Base-by-base conservation (phyloP, 2,113 vertebrate species). In the Sceloporus undulatus region DNA sequence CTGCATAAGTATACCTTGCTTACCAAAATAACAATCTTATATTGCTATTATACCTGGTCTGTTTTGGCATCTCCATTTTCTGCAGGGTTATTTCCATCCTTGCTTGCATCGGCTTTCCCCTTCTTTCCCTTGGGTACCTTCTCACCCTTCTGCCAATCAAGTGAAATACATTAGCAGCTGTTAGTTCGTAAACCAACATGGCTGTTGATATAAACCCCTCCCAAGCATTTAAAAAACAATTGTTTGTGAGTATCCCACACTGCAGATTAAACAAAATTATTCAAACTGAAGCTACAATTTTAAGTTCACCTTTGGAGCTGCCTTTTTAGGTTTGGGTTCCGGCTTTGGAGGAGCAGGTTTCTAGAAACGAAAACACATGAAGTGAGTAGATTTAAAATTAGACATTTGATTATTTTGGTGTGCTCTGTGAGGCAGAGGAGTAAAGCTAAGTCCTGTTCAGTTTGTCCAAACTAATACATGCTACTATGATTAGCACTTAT, bases 31-130 rank as follows among this genome's bases (percentile, higher is more conserved):
- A 89, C 0, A 0, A 73, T 56, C 54, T 27, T 75, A 77, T 23
- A 76, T 81, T 0, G 5, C 25, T 77, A 52, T 2, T 86, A 5
- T 95, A 98, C 98, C 98, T 97, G 98, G 96, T 99, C 98, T 98
- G 98, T 96, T 98, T 99, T 99, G 97, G 97, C 96, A 92, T 97
- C 98, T 95, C 98, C 98, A 1, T 99, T 99, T 95, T 99, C 98
- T 96, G 98, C 97, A 92, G 97, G 97, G 89, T 98, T 98, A 95
- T 97, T 97, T 82, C 97, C 96, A 90, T 98, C 98, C 95, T 97
- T 97, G 92, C 95, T 95, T 92, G 97, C 92, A 88, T 97, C 97
- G 90, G 94, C 95, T 85, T 98, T 98, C 82, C 97, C 98, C 97
- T 99, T 98, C 97, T 99, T 97, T 94, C 97, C 98, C 98, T 99